Conservation (phyloP, 2,888 invertebrate species). For the Chydorus sphaericus region DNA sequence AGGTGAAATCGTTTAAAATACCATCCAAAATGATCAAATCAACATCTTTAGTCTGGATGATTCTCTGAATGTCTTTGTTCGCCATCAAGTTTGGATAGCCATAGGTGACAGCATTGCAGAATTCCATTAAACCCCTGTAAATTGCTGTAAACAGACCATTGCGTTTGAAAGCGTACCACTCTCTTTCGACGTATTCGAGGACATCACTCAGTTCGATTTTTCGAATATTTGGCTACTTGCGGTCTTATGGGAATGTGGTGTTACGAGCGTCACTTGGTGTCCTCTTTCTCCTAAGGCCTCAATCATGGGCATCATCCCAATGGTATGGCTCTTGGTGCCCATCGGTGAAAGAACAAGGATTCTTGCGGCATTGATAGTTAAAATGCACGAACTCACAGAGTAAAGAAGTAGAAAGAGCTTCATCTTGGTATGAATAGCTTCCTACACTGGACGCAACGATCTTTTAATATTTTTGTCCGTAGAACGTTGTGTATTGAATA, state of each 20-base stretch:
- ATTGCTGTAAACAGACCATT: neutral
- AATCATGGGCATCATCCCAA: neutral
- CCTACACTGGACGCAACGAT: too few relatives aligned
- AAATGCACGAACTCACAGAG: too few relatives aligned
- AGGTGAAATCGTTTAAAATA: constrained; percentile 6
- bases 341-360: neutral
- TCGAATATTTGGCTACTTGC: neutral
- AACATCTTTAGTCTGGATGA: neutral
- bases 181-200: neutral
- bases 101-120: neutral
- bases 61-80: neutral
- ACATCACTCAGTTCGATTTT: neutral
- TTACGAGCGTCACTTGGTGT: neutral
- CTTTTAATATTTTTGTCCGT: too few relatives aligned
- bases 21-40: neutral
- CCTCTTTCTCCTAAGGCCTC: neutral
- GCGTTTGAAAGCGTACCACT: neutral
- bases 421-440: too few relatives aligned
- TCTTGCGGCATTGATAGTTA: neutral
- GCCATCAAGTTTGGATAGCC: neutral
- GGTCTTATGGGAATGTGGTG: neutral
- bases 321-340: neutral
- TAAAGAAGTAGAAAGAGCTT: neutral
- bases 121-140: neutral
- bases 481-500: too few relatives aligned